A percentile compares a stretch with the other conserved stretches of the same genome.
phyloP scores from a whole-genome alignment of 2,888 invertebrate genomes.

The Craniophora ligustri region DNA sequence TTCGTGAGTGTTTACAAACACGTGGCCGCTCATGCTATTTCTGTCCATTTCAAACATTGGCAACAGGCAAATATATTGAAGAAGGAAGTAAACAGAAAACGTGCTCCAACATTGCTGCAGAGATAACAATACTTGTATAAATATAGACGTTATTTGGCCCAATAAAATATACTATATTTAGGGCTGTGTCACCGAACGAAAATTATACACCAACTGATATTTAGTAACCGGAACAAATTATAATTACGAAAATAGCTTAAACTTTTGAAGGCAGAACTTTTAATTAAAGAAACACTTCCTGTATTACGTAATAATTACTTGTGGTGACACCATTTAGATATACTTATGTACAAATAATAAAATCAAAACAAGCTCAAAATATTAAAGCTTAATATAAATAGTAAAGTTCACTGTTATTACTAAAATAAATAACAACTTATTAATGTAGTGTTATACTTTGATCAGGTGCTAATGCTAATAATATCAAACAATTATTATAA shows the following conservation, averaged over 20 bases:
- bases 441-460: too few relatives aligned
- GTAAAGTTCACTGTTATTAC: too few relatives aligned
- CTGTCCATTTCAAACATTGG: conserved; percentile 4
- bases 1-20: background rate
- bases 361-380: too few relatives aligned
- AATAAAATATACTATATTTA: background rate
- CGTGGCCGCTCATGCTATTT: background rate
- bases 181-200: conserved; percentile 5
- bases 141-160: conserved; percentile 20
- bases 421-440: too few relatives aligned
- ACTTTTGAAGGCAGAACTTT: conserved; percentile 22
- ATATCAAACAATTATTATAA: too few relatives aligned
- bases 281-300: conserved; percentile 17
- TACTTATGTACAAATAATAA: too few relatives aligned
- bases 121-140: conserved; percentile 16
- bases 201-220: conserved; percentile 8
- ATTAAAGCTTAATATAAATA: too few relatives aligned
- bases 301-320: background rate
- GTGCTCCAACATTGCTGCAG: conserved; percentile 13
- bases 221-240: conserved; percentile 25
- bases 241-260: conserved; percentile 23
- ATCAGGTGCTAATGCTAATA: too few relatives aligned
- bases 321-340: background rate
- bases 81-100: conserved; percentile 20
- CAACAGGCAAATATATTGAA: conserved; percentile 1